phyloP scores from a whole-genome alignment of 2,797 vertebrate species.

The Rhadinocentrus ornatus region DNA sequence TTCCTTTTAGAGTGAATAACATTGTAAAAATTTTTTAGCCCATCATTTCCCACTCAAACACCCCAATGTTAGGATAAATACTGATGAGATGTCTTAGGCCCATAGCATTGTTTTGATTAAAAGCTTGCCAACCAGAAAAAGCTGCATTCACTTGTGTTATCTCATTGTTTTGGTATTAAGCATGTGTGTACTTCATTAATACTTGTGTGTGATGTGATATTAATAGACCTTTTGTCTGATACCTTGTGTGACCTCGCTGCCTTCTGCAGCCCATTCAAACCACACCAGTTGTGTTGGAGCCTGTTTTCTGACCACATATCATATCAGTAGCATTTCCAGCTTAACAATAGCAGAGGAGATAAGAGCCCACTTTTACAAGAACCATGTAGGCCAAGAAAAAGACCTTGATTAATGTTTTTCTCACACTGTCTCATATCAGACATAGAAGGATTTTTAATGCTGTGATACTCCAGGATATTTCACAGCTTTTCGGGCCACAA shows the following conservation, averaged over 20 bases:
- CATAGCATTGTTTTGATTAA: background rate
- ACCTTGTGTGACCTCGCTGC: constrained; percentile 27
- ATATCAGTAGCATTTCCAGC: constrained; percentile 50
- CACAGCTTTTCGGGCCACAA: background rate
- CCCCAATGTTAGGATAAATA: background rate
- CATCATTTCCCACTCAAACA: background rate
- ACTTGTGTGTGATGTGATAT: constrained; percentile 46
- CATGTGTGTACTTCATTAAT: constrained; percentile 53
- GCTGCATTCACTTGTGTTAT: constrained; percentile 4
- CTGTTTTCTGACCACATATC: constrained; percentile 32
- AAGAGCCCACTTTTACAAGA: constrained; percentile 37
- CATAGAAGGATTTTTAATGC: background rate
- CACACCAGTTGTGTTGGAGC: constrained; percentile 15
- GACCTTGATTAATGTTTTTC: constrained; percentile 2
- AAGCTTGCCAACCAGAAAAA: constrained; percentile 23
- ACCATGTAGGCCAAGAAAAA: constrained; percentile 18
- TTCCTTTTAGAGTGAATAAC: background rate
- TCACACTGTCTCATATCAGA: background rate
- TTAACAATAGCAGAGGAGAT: constrained; percentile 49
- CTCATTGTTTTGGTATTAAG: constrained; percentile 54
- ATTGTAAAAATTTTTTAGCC: background rate
- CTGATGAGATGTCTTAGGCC: background rate
- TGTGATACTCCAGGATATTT: background rate
- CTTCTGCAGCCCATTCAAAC: constrained; percentile 16
- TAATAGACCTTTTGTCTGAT: constrained; percentile 63